Evolutionary conservation across 2,888 invertebrate genomes (phyloP), one percentile per base, ranked within the genome.

Genomic region (Apamea sordens): DNA sequence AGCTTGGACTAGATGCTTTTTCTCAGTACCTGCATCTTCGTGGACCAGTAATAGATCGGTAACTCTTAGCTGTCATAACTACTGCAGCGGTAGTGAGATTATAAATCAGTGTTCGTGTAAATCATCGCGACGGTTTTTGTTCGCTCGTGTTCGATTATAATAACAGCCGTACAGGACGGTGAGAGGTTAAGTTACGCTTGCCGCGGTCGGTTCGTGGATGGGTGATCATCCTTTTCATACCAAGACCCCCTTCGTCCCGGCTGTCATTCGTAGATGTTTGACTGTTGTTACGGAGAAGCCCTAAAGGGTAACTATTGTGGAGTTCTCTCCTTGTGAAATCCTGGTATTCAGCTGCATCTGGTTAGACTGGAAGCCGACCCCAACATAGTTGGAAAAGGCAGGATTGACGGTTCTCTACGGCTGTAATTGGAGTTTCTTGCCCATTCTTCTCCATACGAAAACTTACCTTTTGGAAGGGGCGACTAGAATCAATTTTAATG

Each of bases 1-100:
- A 13, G 21, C 4, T 63, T 73, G 61, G 1, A 28, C 15, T 13
- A 11, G 11, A 10, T 47, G 8, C 53, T 61, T 82, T 65, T 73
- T 36, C 68, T 64, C 6, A 47, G 28, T 6, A 63, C 50, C 32
- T 63, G 70, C 21, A 61, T 74, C 44, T 59, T 64, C 13, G 15
- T 50, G 44, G 5, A 73, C 24, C 28, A 69, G 64, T 84, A 82
- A 79, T 82, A 69, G 68, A 84, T 44, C 73, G 69, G 59, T 79
- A 84, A 79, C 53, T 74, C 67, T 47, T 70, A 59, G 71, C 61
- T 72, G 71, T 72, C 63, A 72, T n/a, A 53, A 3, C 7, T n/a
- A 28, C 7, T 24, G 44, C 2, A 18, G 44, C 44, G 56, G 32
- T 36, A 24, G 8, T 53, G 56, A 18, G 32, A 79, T 79, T 50